Conservation (phyloP, 2,888 invertebrate genomes). For the Epirrita christyi region DNA sequence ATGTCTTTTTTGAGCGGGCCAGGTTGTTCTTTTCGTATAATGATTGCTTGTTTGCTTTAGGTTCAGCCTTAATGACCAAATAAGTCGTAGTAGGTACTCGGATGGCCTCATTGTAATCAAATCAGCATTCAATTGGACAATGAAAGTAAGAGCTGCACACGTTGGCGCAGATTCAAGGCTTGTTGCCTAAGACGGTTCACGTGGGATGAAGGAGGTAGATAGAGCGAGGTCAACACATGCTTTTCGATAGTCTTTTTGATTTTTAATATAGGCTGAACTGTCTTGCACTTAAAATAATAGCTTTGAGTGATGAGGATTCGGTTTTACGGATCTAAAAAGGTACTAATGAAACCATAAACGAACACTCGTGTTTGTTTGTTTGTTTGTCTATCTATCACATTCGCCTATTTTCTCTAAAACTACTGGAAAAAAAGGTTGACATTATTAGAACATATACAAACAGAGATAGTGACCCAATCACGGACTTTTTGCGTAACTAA, state of each 20-base stretch:
- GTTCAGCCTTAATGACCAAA: slow-evolving; percentile 30
- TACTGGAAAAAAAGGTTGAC: no score
- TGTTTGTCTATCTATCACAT: no score
- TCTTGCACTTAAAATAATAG: slow-evolving; percentile 5
- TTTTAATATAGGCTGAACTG: slow-evolving; percentile 3
- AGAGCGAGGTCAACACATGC: slow-evolving; percentile 51
- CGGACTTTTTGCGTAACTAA: no score
- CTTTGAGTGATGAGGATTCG: not conserved
- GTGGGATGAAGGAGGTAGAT: slow-evolving; percentile 71
- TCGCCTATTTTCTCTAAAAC: no score
- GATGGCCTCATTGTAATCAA: slow-evolving; percentile 65
- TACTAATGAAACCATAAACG: no score
- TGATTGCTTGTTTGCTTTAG: no score
- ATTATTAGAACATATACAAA: no score
- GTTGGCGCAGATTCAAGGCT: slow-evolving; percentile 74
- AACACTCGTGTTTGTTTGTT: no score
- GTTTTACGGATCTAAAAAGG: not conserved
- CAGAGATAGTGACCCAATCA: no score
- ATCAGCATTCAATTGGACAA: slow-evolving; percentile 66
- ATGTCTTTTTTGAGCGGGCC: no score
- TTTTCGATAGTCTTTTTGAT: slow-evolving; percentile 27
- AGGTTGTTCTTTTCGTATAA: no score
- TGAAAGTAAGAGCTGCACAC: slow-evolving; percentile 71
- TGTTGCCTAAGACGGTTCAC: slow-evolving; percentile 64
- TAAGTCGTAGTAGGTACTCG: slow-evolving; percentile 17